These are phyloP conservation scores for Agrypnus murinus DNA, from an alignment of 2,888 invertebrate genomes.

Conservation along the genomic window DNA sequence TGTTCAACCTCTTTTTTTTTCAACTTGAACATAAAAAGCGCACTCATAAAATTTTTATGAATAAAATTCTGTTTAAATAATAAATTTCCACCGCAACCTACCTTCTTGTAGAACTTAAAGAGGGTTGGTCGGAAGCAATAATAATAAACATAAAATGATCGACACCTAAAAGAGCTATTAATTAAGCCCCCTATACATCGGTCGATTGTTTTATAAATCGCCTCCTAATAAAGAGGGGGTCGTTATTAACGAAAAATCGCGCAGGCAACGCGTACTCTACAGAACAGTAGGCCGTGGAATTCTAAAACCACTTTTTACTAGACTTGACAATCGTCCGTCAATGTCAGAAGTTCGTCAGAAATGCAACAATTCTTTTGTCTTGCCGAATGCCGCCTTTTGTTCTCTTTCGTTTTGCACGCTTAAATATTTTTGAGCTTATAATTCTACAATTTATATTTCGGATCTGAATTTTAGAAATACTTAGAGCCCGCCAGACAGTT, in stretches of 20 bases:
- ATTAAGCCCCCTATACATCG: no score
- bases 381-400: constrained; percentile 49
- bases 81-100: no score
- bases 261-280: constrained; percentile 45
- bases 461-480: constrained; percentile 58
- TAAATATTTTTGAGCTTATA: constrained; percentile 57
- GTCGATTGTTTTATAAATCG: no score
- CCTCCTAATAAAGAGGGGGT: no score
- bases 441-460: constrained; percentile 60
- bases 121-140: no score
- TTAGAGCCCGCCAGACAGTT: constrained; percentile 52
- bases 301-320: constrained; percentile 53
- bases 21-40: no score
- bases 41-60: no score
- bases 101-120: no score
- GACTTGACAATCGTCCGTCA: constrained; percentile 56
- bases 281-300: constrained; percentile 49
- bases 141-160: no score
- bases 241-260: constrained; percentile 49
- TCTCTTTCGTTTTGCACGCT: constrained; percentile 49
- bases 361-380: constrained; percentile 54
- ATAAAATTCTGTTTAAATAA: no score
- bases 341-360: constrained; percentile 56
- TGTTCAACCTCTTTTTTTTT: no score
- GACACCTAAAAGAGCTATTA: no score